These are phyloP conservation scores for Drosophila pseudotalamancana DNA, from an alignment of 2,888 invertebrate genomes.

Conservation along the genomic window DNA sequence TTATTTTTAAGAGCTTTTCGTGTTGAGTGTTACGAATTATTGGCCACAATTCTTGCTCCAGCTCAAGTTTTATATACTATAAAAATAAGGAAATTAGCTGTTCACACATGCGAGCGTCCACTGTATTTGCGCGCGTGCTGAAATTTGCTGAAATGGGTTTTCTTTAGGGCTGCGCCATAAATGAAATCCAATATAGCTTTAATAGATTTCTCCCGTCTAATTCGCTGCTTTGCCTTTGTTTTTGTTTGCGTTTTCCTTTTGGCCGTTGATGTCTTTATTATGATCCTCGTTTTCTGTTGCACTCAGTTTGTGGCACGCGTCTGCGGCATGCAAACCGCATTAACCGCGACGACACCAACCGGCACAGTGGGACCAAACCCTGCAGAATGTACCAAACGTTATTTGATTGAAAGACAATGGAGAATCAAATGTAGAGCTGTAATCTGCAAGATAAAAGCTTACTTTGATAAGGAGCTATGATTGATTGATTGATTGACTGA, in stretches of 20 bases:
- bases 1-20: too few species aligned
- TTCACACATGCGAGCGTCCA: neutral
- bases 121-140: neutral
- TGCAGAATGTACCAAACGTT: too few species aligned
- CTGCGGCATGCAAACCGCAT: conserved; percentile 23
- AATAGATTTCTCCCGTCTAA: conserved; percentile 26
- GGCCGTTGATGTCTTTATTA: conserved; percentile 47
- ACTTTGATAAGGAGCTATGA: too few species aligned
- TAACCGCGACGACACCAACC: conserved; percentile 23
- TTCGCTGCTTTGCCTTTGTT: conserved; percentile 7
- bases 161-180: conserved; percentile 1
- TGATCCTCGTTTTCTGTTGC: conserved; percentile 12
- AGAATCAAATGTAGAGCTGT: too few species aligned
- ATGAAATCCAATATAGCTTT: conserved; percentile 20
- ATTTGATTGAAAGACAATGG: too few species aligned
- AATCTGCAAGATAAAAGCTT: too few species aligned
- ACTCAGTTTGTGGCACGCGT: conserved; percentile 12
- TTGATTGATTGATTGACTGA: neutral
- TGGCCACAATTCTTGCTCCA: too few species aligned
- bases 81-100: too few species aligned
- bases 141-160: neutral
- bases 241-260: neutral
- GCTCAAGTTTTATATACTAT: too few species aligned
- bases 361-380: neutral
- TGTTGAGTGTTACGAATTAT: too few species aligned